Evolutionary conservation across 1,140 invertebrate species (phyloP).

Genomic region (Diorhabda carinulata): DNA sequence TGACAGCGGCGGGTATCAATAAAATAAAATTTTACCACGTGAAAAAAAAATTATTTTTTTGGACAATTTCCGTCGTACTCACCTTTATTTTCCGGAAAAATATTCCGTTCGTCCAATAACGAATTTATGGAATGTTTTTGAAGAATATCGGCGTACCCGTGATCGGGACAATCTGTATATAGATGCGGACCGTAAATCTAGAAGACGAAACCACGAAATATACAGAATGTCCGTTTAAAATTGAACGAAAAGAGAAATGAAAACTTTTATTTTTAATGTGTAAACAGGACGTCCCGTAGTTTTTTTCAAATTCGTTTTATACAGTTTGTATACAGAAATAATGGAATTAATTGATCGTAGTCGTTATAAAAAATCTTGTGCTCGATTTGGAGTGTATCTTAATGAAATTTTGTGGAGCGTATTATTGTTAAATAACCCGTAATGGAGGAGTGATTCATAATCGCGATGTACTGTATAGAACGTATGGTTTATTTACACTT

Average conservation of each 20-base stretch:
- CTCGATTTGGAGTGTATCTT: too few species aligned
- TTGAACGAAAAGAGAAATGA: too few species aligned
- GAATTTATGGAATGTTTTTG: slow-evolving; percentile 54
- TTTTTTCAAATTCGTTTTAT: too few species aligned
- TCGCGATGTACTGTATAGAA: slow-evolving; percentile 17
- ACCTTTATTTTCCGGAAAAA: slow-evolving; percentile 23
- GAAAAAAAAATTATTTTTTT: neutral
- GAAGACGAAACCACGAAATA: neutral
- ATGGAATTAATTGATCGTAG: too few species aligned
- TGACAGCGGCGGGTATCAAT: neutral
- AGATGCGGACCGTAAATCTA: neutral
- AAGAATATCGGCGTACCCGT: slow-evolving; percentile 42
- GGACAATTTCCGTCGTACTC: slow-evolving; percentile 7
- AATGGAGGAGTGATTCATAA: slow-evolving; percentile 17
- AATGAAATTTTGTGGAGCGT: slow-evolving; percentile 17
- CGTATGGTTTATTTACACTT: slow-evolving; percentile 14
- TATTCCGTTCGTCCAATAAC: slow-evolving; percentile 45
- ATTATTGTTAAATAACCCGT: slow-evolving; percentile 21
- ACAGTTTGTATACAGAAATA: too few species aligned
- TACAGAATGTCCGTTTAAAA: neutral
- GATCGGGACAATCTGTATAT: neutral
- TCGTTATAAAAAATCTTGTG: too few species aligned
- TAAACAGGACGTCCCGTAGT: too few species aligned
- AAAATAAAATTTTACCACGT: neutral
- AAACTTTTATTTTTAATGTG: too few species aligned